Percentiles rank a stretch among this genome's conserved stretches.
Evolutionary conservation across 2,113 vertebrate species (phyloP).

Genomic region (Bos indicus): DNA sequence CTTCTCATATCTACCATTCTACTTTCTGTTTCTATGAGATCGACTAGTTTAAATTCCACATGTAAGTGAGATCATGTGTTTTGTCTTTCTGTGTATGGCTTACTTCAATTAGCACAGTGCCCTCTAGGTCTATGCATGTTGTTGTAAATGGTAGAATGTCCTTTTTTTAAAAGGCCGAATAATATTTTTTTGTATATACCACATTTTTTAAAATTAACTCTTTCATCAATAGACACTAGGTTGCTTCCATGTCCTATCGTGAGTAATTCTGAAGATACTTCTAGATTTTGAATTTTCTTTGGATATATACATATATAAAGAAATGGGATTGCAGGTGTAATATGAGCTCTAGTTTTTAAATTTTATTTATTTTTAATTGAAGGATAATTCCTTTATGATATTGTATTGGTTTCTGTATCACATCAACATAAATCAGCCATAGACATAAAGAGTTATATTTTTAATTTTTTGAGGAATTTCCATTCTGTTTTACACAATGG

Average conservation of each 20-base stretch:
- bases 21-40: not conserved
- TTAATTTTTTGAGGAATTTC: not conserved
- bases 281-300: not conserved
- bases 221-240: not conserved
- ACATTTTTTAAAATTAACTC: not conserved
- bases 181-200: not conserved
- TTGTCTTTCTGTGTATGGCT: not conserved
- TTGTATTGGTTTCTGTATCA: not conserved
- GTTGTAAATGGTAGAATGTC: not conserved
- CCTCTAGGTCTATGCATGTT: not conserved
- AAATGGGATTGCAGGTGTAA: not conserved
- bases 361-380: not conserved
- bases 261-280: not conserved
- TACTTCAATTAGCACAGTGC: not conserved
- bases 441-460: not conserved
- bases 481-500: not conserved
- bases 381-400: not conserved
- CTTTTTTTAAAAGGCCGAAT: not conserved
- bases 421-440: not conserved
- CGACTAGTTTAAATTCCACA: not conserved
- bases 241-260: not conserved
- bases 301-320: not conserved
- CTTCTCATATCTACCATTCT: not conserved
- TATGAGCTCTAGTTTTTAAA: not conserved
- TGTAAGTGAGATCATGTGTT: not conserved